phyloP scores from a whole-genome alignment of 2,797 vertebrate genomes.

The Eospalax fontanierii region DNA sequence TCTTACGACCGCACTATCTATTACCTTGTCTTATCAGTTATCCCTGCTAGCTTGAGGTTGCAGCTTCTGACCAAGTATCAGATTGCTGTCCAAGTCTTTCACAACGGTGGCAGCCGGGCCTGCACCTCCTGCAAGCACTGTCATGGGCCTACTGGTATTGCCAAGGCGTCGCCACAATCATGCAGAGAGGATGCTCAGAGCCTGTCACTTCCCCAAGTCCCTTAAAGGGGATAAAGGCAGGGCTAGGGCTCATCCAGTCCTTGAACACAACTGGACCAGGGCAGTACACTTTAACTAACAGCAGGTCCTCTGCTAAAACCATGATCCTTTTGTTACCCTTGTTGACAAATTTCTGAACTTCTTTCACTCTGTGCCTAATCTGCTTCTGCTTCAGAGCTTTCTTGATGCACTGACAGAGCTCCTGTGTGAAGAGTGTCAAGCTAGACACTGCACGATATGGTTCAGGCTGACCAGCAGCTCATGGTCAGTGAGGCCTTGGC shows the following conservation, averaged over 20 bases:
- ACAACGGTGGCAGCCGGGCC: slow-evolving; percentile 91
- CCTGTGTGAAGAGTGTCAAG: not conserved
- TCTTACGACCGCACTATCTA: not conserved
- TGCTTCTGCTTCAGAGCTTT: too few species aligned
- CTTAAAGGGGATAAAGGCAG: not conserved
- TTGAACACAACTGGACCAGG: too few species aligned
- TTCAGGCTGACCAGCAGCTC: not conserved
- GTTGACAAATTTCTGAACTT: too few species aligned
- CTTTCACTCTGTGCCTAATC: too few species aligned
- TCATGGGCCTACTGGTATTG: slow-evolving; percentile 94
- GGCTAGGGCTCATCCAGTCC: too few species aligned
- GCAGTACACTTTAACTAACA: too few species aligned
- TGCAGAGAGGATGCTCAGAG: slow-evolving; percentile 96
- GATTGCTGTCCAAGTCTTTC: slow-evolving; percentile 47
- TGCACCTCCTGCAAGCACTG: slow-evolving; percentile 93
- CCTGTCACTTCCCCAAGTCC: slow-evolving; percentile 95
- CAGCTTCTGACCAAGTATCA: not conserved
- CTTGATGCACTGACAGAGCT: not conserved
- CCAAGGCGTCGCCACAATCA: slow-evolving; percentile 95
- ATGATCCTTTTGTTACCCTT: too few species aligned
- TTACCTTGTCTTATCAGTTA: slow-evolving; percentile 14
- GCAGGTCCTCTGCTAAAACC: too few species aligned
- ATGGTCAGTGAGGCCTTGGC: too few species aligned
- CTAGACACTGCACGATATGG: not conserved
- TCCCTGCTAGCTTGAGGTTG: not conserved